A percentile compares a stretch with the other conserved stretches of the same genome.
phyloP scores from a whole-genome alignment of 1,140 invertebrate species.

The Lysiphlebus fabarum region DNA sequence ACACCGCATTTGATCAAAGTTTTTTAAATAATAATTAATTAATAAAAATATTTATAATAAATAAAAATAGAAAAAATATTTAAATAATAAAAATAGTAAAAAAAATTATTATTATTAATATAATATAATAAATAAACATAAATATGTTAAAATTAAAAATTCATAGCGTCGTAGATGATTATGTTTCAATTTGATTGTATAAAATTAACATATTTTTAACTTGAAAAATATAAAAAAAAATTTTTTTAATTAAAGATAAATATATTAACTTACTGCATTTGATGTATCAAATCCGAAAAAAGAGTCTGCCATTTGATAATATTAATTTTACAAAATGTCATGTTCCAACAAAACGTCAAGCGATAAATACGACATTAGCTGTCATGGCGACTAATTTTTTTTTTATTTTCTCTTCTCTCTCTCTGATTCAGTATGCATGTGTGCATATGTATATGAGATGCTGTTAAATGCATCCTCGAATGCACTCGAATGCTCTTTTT shows the following conservation, averaged over 20 bases:
- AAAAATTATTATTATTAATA: no score
- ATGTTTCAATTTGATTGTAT: neutral
- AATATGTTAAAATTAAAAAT: constrained; percentile 1
- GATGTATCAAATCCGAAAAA: constrained; percentile 77
- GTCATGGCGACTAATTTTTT: constrained; percentile 47
- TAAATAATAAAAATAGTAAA: no score
- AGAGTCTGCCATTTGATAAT: constrained; percentile 76
- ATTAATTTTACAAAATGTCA: constrained; percentile 65
- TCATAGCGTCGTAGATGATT: constrained; percentile 8
- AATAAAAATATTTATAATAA: no score
- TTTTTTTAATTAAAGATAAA: neutral
- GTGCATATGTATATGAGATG: no score
- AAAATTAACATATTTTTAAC: neutral
- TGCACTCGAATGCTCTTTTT: no score
- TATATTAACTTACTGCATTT: constrained; percentile 62
- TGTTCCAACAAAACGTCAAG: constrained; percentile 53
- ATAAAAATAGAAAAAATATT: no score
- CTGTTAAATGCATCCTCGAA: no score
- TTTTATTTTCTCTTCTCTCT: no score
- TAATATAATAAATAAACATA: neutral
- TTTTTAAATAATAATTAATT: no score
- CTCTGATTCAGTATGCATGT: no score
- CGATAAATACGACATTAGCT: constrained; percentile 42
- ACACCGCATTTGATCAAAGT: no score
- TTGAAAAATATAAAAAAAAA: constrained; percentile 1